Base-by-base conservation (phyloP, 2,888 invertebrate species). In the Sarcophaga rosellei region DNA sequence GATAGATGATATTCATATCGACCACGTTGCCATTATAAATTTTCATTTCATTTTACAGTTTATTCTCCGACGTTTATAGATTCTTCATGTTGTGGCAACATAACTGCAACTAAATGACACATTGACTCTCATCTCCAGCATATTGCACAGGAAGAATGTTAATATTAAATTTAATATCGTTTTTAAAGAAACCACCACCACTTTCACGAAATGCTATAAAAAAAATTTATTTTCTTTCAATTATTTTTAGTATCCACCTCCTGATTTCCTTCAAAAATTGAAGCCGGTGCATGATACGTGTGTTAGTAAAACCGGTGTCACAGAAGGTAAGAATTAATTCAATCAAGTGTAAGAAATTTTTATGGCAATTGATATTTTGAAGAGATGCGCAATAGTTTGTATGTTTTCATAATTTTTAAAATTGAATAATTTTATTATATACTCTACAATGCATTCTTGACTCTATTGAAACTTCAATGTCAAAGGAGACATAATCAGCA, bases 201-300 rank as follows among this genome's bases (percentile, higher is more conserved):
- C n/a, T 65, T n/a, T 63, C 17, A 61, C 75, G 53, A 35, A 35
- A 62, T 45, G 23, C 79, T 17, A 20, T 74, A 44, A 77, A 47
- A 25, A 44, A 77, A 47, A 25, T 17, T 53, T 1, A 21, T 57
- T 23, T 35, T 85, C 66, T 81, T 78, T 85, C 73, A 35, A 53
- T 53, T 77, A n/a, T 75, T 83, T 81, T 4, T 78, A 92, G 92
- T 92, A 90, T 84, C 92, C 91, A 1, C 92, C 91, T 10, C 91
- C 90, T 23, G 90, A 90, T 66, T 25, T 92, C 47, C 63, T 92
- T 44, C 85, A 88, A 85, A 78, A 77, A 44, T 35, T 92, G 69
- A 87, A 87, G 59, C 90, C 91, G 1, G 88, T 91, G 0, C 91
- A 91, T 77, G 90, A 90, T 78, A 86, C 85, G 20, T 92, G 92